Evolutionary conservation across 1,140 invertebrate species (phyloP).

Genomic region (Oncopodura yosiiana): DNA sequence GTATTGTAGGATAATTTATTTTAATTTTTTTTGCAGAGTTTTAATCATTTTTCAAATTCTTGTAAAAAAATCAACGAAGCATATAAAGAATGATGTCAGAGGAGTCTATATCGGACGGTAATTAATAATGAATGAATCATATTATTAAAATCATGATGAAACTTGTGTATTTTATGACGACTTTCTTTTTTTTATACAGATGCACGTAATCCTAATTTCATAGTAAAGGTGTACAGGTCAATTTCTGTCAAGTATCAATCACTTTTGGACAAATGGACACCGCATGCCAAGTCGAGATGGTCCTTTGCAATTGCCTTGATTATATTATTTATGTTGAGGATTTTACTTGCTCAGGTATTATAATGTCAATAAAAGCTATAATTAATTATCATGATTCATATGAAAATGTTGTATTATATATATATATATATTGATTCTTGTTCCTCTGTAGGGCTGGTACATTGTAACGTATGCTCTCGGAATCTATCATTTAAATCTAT

Average conservation of each 20-base stretch:
- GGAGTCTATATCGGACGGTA: constrained; percentile 16
- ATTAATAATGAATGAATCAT: not conserved
- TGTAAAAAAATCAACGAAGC: no score
- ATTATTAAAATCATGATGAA: not conserved
- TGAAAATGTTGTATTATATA: constrained; percentile 1
- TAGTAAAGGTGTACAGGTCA: constrained; percentile 24
- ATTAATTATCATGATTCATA: constrained; percentile 6
- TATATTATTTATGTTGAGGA: constrained; percentile 41
- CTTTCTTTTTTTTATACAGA: constrained; percentile 1
- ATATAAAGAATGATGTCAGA: constrained; percentile 19
- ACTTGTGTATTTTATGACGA: not conserved
- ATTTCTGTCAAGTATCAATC: constrained; percentile 43
- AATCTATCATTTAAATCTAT: constrained; percentile 98
- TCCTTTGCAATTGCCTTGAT: constrained; percentile 42
- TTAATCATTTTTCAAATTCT: no score
- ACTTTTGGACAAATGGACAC: constrained; percentile 48
- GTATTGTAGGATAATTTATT: no score
- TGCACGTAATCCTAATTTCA: constrained; percentile 14
- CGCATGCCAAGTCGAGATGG: constrained; percentile 46
- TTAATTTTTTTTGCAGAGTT: no score
- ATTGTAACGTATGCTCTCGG: constrained; percentile 97
- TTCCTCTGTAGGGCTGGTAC: constrained; percentile 79
- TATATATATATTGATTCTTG: constrained; percentile 2
- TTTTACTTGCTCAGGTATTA: constrained; percentile 43
- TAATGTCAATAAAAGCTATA: constrained; percentile 2